Evolutionary conservation across 2,113 vertebrate species (phyloP), one percentile per base, ranked within the genome.

Genomic region (Pelmatolapia mariae): DNA sequence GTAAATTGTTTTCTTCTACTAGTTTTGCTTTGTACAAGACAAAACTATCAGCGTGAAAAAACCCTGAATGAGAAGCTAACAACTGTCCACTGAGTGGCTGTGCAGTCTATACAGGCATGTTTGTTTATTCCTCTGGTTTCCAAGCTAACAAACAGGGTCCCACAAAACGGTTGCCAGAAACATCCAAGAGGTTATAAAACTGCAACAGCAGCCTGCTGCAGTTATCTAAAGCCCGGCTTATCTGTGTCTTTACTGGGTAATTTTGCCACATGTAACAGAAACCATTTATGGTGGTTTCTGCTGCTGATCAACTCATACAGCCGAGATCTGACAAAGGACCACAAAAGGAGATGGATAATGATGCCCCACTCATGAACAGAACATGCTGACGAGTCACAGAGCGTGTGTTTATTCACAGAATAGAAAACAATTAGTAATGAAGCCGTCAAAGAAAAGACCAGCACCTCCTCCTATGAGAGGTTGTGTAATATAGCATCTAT

Each of bases 401-500:
- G 1, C 0, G 1, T 38, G 3, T 8, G 22, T 57, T 57, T 8
- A 26, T 57, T 57, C 22, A 26, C 24, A 59, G 56, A 0, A 59
- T 29, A n/a, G 10, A 2, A 11, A 36, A 66, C 1, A 7, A 57
- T 26, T 15, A 26, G 54, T 0, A 38, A 36, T n/a, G 4, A 63
- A 63, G 29, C 56, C 2, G 3, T 57, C 54, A 57, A 31, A 59
- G 56, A 59, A 61, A 31, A 18, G 15, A 31, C 5, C 26, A 61
- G 29, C 57, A 9, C 13, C 13, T 3, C 26, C 26, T 31, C 26
- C 0, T 13, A 13, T 5, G 8, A 19, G 31, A 63, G 18, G 59
- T 6, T 10, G 26, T 4, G 59, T 36, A 0, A 19, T 11, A 0
- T 10, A 19, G 29, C 29, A 33, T 56, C 1, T 2, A 56, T 24